These are phyloP conservation scores for Aix galericulata DNA, from an alignment of 2,113 vertebrate species.

Conservation along the genomic window DNA sequence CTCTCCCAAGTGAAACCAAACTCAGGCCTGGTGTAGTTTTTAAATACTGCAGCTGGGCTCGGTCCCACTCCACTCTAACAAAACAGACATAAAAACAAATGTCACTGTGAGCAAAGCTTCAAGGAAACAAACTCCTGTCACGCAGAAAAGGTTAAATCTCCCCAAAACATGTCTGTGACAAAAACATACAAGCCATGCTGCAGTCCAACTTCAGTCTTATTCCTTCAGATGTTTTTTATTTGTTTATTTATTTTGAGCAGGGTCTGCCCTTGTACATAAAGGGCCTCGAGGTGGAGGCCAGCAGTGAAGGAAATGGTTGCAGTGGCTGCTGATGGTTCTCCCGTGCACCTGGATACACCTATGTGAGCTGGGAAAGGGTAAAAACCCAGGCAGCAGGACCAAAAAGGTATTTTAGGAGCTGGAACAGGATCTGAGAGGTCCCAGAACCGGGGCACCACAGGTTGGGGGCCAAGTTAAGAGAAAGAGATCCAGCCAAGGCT, in stretches of 20 bases:
- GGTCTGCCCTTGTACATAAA: background rate
- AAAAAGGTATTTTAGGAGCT: background rate
- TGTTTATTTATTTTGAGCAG: background rate
- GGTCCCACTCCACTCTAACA: background rate
- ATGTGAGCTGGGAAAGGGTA: background rate
- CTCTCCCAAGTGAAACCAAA: background rate
- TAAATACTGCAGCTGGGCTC: background rate
- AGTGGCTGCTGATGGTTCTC: background rate
- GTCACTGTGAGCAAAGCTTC: background rate
- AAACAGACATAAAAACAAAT: background rate
- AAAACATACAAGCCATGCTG: background rate
- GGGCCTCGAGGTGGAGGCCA: accelerated
- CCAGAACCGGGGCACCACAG: background rate
- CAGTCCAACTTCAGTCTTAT: background rate
- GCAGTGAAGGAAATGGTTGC: background rate
- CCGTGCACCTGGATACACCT: no score
- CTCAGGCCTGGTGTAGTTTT: background rate
- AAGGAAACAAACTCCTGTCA: background rate
- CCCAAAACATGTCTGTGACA: background rate
- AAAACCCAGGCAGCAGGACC: background rate
- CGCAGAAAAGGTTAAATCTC: background rate
- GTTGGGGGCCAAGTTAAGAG: background rate
- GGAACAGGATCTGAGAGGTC: background rate
- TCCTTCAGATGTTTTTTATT: background rate
- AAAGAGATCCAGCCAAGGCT: background rate